phyloP scores from a whole-genome alignment of 1,140 invertebrate genomes.

The Rhopalosiphum maidis region DNA sequence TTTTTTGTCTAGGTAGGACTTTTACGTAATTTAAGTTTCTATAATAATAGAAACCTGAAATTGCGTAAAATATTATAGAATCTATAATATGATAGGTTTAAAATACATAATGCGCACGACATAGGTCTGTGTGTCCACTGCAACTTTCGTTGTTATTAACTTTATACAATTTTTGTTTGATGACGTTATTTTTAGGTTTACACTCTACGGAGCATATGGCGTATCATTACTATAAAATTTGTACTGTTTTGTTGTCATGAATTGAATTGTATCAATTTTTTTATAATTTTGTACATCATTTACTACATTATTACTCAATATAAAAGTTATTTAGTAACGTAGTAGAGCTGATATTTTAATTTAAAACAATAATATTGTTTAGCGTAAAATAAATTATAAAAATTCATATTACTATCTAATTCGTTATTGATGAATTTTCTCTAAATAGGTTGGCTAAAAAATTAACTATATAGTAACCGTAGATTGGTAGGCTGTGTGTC shows the following conservation, averaged over 20 bases:
- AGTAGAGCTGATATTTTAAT: not conserved
- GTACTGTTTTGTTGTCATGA: not conserved
- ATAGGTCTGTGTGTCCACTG: not conserved
- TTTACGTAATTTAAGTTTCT: not conserved
- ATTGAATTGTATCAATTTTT: not conserved
- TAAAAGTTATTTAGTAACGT: not conserved
- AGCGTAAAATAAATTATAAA: not conserved
- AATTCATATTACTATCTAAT: not conserved
- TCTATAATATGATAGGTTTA: not conserved
- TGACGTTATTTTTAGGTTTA: not conserved
- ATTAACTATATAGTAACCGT: not conserved
- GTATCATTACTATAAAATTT: not conserved
- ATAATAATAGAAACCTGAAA: no score
- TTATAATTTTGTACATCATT: not conserved
- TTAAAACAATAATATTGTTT: not conserved
- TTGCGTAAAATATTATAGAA: no score
- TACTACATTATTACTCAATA: not conserved
- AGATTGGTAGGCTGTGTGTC: conserved; percentile 1
- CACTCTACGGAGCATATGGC: not conserved
- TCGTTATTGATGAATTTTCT: not conserved
- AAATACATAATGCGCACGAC: not conserved
- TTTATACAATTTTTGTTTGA: not conserved
- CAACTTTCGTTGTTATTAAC: not conserved
- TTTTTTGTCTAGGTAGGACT: no score
- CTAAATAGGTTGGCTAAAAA: not conserved